Evolutionary conservation across 2,888 invertebrate species (phyloP).

Genomic region (Chrysodeixis includens): DNA sequence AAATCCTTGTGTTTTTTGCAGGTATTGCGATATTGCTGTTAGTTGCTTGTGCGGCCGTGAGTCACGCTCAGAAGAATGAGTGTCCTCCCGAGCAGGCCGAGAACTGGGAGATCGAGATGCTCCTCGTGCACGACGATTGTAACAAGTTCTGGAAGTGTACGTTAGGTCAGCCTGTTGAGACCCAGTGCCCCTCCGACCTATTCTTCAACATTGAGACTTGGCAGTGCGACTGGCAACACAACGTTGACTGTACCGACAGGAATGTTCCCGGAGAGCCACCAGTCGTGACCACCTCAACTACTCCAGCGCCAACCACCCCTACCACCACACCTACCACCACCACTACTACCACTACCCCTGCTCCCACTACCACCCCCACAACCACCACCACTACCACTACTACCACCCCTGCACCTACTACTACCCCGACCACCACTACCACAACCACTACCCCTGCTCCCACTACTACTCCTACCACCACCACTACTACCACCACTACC

Average conservation of each 20-base stretch:
- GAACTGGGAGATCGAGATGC: conserved; percentile 81
- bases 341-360: conserved; percentile 10
- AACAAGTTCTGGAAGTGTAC: conserved; percentile 91
- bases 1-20: conserved; percentile 44
- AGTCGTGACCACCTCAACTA: conserved; percentile 1
- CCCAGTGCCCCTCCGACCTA: conserved; percentile 87
- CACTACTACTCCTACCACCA: conserved; percentile 33
- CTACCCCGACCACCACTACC: conserved; percentile 37
- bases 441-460: conserved; percentile 25
- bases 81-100: conserved; percentile 75
- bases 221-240: conserved; percentile 90
- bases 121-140: conserved; percentile 89
- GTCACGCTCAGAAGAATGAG: conserved; percentile 58
- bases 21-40: conserved; percentile 61
- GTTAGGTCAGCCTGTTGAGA: conserved; percentile 89
- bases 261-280: conserved; percentile 60
- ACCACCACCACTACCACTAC: conserved; percentile 9
- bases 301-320: neutral
- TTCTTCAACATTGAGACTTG: conserved; percentile 87
- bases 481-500: conserved; percentile 14
- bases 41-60: conserved; percentile 59
- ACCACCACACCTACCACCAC: conserved; percentile 15
- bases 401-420: conserved; percentile 9
- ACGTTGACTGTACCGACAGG: conserved; percentile 89
- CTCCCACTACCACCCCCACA: conserved; percentile 17